Evolutionary conservation across 2,113 vertebrate genomes (phyloP).

Genomic region (Tricholaema leucomelas): DNA sequence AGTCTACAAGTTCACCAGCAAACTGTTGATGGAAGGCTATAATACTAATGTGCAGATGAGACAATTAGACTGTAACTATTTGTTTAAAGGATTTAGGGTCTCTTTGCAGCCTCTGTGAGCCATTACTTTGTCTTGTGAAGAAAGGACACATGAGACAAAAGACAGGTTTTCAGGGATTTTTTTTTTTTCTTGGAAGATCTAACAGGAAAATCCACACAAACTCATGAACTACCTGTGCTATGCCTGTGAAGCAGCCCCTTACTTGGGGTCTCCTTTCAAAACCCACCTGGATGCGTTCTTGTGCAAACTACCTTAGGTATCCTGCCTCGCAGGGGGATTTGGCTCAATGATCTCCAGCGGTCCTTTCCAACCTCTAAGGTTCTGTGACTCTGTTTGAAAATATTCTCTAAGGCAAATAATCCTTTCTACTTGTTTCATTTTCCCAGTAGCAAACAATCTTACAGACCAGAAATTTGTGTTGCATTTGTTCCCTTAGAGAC

Average conservation of each 20-base stretch:
- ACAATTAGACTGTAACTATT: constrained; percentile 78
- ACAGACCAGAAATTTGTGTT: background rate
- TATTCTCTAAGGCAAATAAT: background rate
- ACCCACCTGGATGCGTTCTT: too few relatives aligned
- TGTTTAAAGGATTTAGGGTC: constrained; percentile 78
- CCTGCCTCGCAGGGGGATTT: too few relatives aligned
- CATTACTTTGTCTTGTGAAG: constrained; percentile 55
- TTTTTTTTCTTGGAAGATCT: background rate
- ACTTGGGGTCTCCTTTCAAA: background rate
- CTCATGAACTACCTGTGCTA: background rate
- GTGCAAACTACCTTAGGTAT: too few relatives aligned
- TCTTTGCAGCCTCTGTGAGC: constrained; percentile 58
- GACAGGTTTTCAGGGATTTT: background rate
- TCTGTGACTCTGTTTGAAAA: background rate
- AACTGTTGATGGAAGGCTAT: constrained; percentile 57
- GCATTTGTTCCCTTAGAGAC: background rate
- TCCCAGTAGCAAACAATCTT: background rate
- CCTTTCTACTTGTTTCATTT: background rate
- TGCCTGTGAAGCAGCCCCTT: background rate
- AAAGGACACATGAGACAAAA: constrained; percentile 70
- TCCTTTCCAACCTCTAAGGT: too few relatives aligned
- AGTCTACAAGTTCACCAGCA: constrained; percentile 67
- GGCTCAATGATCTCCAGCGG: too few relatives aligned
- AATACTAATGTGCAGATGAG: constrained; percentile 71
- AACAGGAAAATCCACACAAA: background rate